These are phyloP conservation scores for Urophycis tenuis DNA, from an alignment of 2,797 vertebrate genomes.

Conservation along the genomic window DNA sequence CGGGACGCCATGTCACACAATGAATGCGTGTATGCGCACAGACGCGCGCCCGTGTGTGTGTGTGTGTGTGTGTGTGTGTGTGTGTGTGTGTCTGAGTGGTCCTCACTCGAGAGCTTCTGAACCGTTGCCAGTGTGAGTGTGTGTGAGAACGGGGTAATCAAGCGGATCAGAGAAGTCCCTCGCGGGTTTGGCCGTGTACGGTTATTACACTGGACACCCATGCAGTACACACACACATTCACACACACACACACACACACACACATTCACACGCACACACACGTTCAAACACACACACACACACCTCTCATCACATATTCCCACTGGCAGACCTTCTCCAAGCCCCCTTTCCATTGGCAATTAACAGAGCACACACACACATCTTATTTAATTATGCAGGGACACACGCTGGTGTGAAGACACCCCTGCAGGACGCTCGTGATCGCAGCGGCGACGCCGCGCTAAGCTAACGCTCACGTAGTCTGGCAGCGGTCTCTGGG, in stretches of 20 bases:
- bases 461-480: constrained; percentile 36
- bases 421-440: constrained; percentile 32
- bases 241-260: constrained; percentile 26
- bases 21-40: constrained; percentile 13
- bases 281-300: constrained; percentile 15
- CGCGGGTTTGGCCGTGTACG: constrained; percentile 46
- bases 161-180: constrained; percentile 27
- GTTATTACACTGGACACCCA: constrained; percentile 33
- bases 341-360: constrained; percentile 47
- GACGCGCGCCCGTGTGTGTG: constrained; percentile 12
- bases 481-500: constrained; percentile 34
- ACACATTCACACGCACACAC: constrained; percentile 22
- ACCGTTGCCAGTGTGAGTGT: constrained; percentile 6
- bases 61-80: constrained; percentile 7
- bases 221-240: constrained; percentile 28
- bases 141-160: constrained; percentile 23
- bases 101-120: constrained; percentile 14
- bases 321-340: constrained; percentile 19
- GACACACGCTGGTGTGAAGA: constrained; percentile 44
- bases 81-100: constrained; percentile 17
- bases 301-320: constrained; percentile 30
- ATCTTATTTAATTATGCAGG: constrained; percentile 59
- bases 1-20: constrained; percentile 37
- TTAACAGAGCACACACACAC: constrained; percentile 54
- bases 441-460: constrained; percentile 24